A percentile compares a stretch with the other conserved stretches of the same genome.
phyloP scores from a whole-genome alignment of 2,113 vertebrate genomes.

The Nothoprocta pentlandii region DNA sequence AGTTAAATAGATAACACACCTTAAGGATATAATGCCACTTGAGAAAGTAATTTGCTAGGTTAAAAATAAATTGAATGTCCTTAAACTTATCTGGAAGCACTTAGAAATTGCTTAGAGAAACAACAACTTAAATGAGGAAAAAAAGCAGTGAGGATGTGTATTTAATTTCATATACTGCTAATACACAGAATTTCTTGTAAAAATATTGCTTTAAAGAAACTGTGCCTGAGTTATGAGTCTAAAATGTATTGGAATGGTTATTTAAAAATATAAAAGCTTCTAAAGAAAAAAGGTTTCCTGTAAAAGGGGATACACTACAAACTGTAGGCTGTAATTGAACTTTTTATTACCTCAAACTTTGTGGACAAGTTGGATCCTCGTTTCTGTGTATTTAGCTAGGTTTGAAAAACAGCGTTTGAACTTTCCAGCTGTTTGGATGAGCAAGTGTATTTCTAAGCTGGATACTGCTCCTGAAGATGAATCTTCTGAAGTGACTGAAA shows the following conservation, averaged over 20 bases:
- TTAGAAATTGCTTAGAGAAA: conserved; percentile 1
- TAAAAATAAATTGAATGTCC: conserved; percentile 1
- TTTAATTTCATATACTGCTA: neutral
- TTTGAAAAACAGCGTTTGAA: neutral
- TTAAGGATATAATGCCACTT: neutral
- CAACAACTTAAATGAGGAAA: neutral
- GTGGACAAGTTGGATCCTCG: accelerated
- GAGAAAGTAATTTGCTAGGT: neutral
- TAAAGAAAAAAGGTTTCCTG: neutral
- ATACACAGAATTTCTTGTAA: neutral
- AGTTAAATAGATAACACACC: neutral
- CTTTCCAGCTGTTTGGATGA: neutral
- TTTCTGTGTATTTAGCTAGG: accelerated
- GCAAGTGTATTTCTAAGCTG: neutral
- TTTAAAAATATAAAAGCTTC: neutral
- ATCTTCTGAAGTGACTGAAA: neutral
- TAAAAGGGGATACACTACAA: neutral
- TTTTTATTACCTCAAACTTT: neutral
- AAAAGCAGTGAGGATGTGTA: neutral
- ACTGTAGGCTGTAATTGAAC: neutral
- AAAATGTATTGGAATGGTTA: neutral
- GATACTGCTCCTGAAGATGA: neutral
- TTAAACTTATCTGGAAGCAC: neutral
- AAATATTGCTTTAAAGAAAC: neutral
- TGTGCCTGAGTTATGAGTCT: neutral